Conservation (phyloP, 1,140 invertebrate species). For the Zaprionus nigranus region DNA sequence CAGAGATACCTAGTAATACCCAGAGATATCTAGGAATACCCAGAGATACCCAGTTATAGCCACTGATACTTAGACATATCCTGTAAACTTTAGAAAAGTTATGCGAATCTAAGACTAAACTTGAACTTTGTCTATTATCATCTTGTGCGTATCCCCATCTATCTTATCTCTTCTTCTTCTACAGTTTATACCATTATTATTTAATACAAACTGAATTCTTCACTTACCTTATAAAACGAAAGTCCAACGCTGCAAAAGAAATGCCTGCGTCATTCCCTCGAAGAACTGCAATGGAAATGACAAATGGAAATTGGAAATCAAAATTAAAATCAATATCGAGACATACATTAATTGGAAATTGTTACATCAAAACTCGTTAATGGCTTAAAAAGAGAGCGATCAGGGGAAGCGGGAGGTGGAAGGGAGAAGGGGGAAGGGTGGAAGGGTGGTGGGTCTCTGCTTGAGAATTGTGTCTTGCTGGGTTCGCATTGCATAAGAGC, state of each 20-base stretch:
- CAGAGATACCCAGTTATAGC: not conserved
- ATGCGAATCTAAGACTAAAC: too few relatives aligned
- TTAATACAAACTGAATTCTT: not conserved
- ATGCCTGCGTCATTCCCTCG: conserved; percentile 84
- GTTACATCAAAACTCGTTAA: not conserved
- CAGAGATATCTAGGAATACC: not conserved
- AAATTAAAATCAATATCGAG: not conserved
- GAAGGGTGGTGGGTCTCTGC: not conserved
- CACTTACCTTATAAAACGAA: conserved; percentile 84
- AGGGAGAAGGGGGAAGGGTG: too few relatives aligned
- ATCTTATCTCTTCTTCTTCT: not conserved
- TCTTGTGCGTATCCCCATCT: too few relatives aligned
- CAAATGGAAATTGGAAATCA: not conserved
- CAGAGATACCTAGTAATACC: not conserved
- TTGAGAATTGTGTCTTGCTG: conserved; percentile 1
- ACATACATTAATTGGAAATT: not conserved
- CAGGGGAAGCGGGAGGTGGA: too few relatives aligned
- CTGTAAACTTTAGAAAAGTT: not conserved
- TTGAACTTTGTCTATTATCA: not conserved
- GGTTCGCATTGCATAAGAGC: conserved; percentile 25
- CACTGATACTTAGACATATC: not conserved
- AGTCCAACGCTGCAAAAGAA: conserved; percentile 85
- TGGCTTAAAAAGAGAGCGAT: not conserved
- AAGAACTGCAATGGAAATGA: conserved; percentile 47
- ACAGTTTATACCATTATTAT: not conserved